Evolutionary conservation across 1,140 invertebrate genomes (phyloP), one percentile per base, ranked within the genome.

Genomic region (Danaus plexippus): DNA sequence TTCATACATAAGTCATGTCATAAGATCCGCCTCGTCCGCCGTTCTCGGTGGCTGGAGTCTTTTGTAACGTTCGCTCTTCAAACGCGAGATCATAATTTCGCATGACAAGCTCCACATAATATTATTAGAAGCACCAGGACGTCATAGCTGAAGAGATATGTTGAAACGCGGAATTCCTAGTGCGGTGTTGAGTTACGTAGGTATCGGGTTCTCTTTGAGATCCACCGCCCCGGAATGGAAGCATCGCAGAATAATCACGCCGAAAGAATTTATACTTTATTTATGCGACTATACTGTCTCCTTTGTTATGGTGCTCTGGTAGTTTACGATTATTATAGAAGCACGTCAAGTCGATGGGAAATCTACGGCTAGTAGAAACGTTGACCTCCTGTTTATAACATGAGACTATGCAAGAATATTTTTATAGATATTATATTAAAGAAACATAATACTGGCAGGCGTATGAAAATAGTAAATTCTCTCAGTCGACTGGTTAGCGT

Each of bases 141-240:
- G 68, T 71, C 70, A 78, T 73, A 73, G 65, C 59, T 45, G 61
- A 69, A 72, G 59, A 71, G 69, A 69, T 75, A 74, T 73, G 70
- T 68, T 63, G 66, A 77, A 77, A 77, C 67, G 67, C 75, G 73
- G 75, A 76, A 77, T 80, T 75, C 72, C 72, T 72, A 71, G 69
- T 67, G 68, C 72, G 66, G 79, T 80, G 71, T 82, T 74, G 69
- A 70, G 68, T 79, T 82, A 77, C 77, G 69, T 65, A 52, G 54
- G 70, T 75, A 76, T 80, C 77, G 64, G 66, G 79, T 80, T 80
- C 71, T 66, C 79, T 82, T 82, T 82, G 79, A 78, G 69, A 73
- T 58, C 72, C 77, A 74, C 79, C 79, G 79, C 77, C 55, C 69
- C 67, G 76, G 74, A 77, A 81, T 79, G 64, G 69, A 67, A 75